These are phyloP conservation scores for Lepas anatifera DNA, from an alignment of 2,888 invertebrate genomes.

Conservation along the genomic window DNA sequence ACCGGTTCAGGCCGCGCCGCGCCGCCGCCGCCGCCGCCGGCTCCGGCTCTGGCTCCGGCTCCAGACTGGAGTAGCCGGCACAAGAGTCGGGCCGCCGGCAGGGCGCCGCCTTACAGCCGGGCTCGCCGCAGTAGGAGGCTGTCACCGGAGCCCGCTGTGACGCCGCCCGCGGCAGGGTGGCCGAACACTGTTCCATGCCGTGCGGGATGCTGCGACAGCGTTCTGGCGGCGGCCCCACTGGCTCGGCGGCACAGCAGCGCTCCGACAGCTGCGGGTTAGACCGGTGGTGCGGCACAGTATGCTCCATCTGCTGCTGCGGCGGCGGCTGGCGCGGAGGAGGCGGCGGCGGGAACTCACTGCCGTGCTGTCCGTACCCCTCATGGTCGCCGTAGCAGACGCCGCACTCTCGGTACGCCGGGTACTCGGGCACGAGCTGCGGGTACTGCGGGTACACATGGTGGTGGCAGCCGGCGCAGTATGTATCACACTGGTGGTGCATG, in stretches of 20 bases:
- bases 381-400: neutral
- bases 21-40: neutral
- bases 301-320: neutral
- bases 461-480: conserved; percentile 1
- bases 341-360: neutral
- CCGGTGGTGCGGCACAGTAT: neutral
- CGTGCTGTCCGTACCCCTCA: neutral
- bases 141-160: conserved; percentile 16
- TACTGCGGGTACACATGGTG: conserved; percentile 8
- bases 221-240: neutral
- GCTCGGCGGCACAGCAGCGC: neutral
- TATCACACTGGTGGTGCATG: neutral
- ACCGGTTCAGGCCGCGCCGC: neutral
- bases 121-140: conserved; percentile 13
- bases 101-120: conserved; percentile 10
- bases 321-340: neutral
- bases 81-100: conserved; percentile 15
- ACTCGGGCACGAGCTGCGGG: neutral
- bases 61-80: neutral
- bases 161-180: conserved; percentile 20
- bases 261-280: conserved; percentile 2
- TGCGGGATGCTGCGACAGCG: conserved; percentile 15
- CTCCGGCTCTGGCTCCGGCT: neutral
- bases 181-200: conserved; percentile 19
- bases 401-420: conserved; percentile 7